Conservation (phyloP, 2,888 invertebrate genomes). For the Drosophila mimetica region DNA sequence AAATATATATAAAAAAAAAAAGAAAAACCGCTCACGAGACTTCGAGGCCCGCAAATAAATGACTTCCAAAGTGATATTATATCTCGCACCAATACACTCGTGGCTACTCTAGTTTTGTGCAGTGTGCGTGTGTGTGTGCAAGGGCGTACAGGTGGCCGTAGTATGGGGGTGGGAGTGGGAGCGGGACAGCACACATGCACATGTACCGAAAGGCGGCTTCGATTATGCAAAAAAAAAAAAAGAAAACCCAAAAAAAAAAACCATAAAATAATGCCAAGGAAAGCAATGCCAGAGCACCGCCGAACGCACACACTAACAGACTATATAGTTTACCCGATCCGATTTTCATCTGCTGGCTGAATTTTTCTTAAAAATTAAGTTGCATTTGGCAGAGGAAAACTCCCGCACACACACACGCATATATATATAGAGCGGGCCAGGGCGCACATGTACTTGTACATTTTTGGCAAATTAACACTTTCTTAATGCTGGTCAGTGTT, state of each 20-base stretch:
- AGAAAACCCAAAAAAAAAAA: background rate
- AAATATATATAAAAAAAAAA: too few species aligned
- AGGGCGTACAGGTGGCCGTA: constrained; percentile 77
- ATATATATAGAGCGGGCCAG: constrained; percentile 3
- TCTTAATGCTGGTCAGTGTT: constrained; percentile 44
- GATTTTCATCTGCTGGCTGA: constrained; percentile 2
- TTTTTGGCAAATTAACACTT: constrained; percentile 64
- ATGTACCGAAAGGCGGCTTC: constrained; percentile 58
- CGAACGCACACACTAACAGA: constrained; percentile 19
- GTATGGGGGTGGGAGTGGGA: constrained; percentile 56
- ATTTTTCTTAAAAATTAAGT: constrained; percentile 1
- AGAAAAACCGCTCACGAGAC: constrained; percentile 44
- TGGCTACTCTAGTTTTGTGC: constrained; percentile 49
- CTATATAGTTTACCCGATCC: background rate
- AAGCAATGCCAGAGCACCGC: constrained; percentile 4
- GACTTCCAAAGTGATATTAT: constrained; percentile 39
- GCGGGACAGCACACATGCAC: constrained; percentile 64
- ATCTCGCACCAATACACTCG: constrained; percentile 36
- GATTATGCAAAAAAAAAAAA: constrained; percentile 68
- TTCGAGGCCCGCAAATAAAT: constrained; percentile 35
- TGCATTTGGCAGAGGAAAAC: constrained; percentile 43
- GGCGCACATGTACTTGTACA: constrained; percentile 31
- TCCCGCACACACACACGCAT: constrained; percentile 23
- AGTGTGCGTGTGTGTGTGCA: constrained; percentile 49
- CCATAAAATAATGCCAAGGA: background rate